A percentile compares a stretch with the other conserved stretches of the same genome.
phyloP scores from a whole-genome alignment of 2,113 vertebrate species.

The Pipra filicauda region DNA sequence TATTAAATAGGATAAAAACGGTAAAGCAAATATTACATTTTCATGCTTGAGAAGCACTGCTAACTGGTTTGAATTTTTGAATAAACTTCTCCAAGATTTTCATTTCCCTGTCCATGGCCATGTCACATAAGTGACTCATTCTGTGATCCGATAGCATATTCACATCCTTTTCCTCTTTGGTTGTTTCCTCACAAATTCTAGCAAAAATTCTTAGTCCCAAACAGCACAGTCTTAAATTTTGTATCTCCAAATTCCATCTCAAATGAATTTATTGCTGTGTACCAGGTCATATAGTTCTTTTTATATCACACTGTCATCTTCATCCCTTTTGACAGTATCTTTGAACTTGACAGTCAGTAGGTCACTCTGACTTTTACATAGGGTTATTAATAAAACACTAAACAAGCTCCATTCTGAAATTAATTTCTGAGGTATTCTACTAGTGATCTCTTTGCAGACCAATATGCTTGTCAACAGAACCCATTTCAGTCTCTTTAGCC shows the following conservation, averaged over 20 bases:
- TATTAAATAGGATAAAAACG: conserved; percentile 31
- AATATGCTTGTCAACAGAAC: not conserved
- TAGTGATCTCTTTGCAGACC: not conserved
- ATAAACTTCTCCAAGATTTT: conserved; percentile 1
- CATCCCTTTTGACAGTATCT: not conserved
- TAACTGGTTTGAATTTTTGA: conserved; percentile 19
- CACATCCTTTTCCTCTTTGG: not conserved
- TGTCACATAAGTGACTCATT: not conserved
- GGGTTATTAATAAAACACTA: not conserved
- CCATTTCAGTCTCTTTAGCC: not conserved
- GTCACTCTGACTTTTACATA: not conserved
- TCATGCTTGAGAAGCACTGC: conserved; percentile 11
- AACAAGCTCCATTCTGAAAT: not conserved
- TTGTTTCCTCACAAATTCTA: not conserved
- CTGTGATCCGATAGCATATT: not conserved
- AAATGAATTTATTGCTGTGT: not conserved
- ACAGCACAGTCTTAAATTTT: not conserved
- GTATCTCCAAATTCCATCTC: not conserved
- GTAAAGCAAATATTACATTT: conserved; percentile 31
- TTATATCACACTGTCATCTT: not conserved
- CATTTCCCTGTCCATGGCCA: not conserved
- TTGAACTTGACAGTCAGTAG: not conserved
- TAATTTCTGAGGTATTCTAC: not conserved
- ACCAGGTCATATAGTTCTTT: not conserved
- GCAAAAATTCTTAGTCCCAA: not conserved